phyloP scores from a whole-genome alignment of 2,888 invertebrate genomes.

The Megastigmus dorsalis region DNA sequence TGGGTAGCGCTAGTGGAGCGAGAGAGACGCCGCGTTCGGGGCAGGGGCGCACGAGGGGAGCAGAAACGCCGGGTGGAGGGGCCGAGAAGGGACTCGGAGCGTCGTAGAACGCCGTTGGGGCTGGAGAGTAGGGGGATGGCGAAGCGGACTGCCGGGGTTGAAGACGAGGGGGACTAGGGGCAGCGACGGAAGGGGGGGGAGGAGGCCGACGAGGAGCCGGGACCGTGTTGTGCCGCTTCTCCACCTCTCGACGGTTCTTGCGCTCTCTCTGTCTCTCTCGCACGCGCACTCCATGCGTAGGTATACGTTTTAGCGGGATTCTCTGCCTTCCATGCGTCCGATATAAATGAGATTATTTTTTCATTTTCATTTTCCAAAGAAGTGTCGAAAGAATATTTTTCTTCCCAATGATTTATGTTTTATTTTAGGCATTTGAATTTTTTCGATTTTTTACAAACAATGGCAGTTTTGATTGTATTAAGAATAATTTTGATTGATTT shows the following conservation, averaged over 20 bases:
- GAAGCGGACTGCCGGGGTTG: too few relatives aligned
- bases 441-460: too few relatives aligned
- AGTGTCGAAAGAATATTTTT: too few relatives aligned
- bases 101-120: conserved; percentile 49
- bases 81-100: conserved; percentile 48
- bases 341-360: conserved; percentile 33
- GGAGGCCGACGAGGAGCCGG: conserved; percentile 52
- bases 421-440: too few relatives aligned
- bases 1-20: conserved; percentile 23
- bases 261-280: conserved; percentile 22
- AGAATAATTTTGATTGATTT: too few relatives aligned
- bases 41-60: background rate
- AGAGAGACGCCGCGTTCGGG: background rate
- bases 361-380: background rate
- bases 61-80: conserved; percentile 43
- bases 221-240: conserved; percentile 68
- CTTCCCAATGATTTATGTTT: too few relatives aligned
- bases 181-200: conserved; percentile 39
- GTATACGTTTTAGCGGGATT: conserved; percentile 41
- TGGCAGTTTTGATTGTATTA: too few relatives aligned
- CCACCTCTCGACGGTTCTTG: too few relatives aligned
- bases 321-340: conserved; percentile 24
- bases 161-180: conserved; percentile 15
- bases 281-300: too few relatives aligned
- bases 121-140: conserved; percentile 51